Base-by-base conservation (phyloP, 2,888 invertebrate genomes). In the Leptopilina drosophilae region DNA sequence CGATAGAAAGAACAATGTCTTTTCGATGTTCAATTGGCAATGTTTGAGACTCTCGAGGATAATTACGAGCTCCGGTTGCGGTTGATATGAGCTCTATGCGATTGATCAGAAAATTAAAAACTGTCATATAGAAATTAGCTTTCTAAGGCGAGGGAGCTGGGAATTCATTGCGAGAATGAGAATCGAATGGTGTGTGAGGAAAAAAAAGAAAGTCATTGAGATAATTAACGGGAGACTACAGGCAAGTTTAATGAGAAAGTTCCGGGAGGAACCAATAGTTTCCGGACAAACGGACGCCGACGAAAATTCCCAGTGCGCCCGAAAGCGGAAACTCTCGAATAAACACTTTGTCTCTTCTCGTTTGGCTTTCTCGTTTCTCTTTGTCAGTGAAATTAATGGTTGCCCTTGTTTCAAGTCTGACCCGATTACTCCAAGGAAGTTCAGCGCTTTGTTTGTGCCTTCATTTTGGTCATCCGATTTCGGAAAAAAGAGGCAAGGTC, bases 221-320 rank as follows among this genome's bases (percentile, higher is more conserved):
- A 75, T 82, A 78, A 80, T 78, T 77, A 78, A 81, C 64, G 77
- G 69, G 75, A 76, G 67, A 15, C 53, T 64, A 40, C 56, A 73
- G 66, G 76, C 53, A 80, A 77, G 75, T 78, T 80, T 80, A 80
- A 80, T 82, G 80, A 77, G 75, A 78, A 80, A 82, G 78, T 82
- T 80, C 77, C 67, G 66, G 62, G 56, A 73, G 62, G n/a, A 77
- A 76, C 69, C 79, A 56, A 82, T 80, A 78, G 73, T 80, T 81
- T 75, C 77, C 66, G 78, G 79, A 64, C 79, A 80, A 77, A 78
- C 76, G 59, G 69, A 77, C 62, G 56, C 49, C 69, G 73, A 67
- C 75, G 75, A 78, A 78, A 78, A 80, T 82, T 77, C 78, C 66
- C 67, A 42, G 42, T 56, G 67, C 26, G 49, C 62, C 49, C 66